Percentiles rank a stretch among this genome's conserved stretches.
phyloP scores from a whole-genome alignment of 2,113 vertebrate species.

The Triplophysa dalaica region DNA sequence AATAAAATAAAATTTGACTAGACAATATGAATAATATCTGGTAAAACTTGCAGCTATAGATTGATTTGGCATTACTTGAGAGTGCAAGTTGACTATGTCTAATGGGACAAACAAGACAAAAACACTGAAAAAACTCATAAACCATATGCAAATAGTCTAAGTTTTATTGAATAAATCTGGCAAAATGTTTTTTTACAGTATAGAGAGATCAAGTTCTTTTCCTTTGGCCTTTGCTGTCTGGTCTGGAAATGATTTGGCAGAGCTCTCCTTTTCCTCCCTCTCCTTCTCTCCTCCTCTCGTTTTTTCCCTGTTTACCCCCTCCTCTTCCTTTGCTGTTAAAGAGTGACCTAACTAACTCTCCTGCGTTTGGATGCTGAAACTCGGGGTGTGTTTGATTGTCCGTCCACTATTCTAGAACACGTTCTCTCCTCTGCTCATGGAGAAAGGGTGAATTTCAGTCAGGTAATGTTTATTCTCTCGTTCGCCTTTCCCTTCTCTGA shows the following conservation, averaged over 20 bases:
- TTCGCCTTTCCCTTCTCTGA: neutral
- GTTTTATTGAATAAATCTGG: no score
- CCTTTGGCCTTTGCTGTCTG: conserved; percentile 18
- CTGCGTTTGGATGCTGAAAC: conserved; percentile 21
- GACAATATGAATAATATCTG: no score
- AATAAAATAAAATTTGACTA: no score
- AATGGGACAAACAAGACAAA: no score
- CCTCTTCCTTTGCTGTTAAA: conserved; percentile 32
- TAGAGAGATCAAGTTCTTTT: neutral
- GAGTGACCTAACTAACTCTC: conserved; percentile 9
- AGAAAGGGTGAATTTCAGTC: conserved; percentile 28
- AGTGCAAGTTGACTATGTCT: no score
- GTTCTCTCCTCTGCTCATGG: conserved; percentile 25
- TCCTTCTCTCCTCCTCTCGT: conserved; percentile 45
- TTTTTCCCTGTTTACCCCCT: conserved; percentile 31
- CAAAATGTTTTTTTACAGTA: neutral
- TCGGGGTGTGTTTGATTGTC: conserved; percentile 30
- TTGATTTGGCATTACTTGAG: no score
- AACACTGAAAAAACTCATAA: no score
- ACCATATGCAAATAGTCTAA: no score
- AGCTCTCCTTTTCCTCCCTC: conserved; percentile 49
- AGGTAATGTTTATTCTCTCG: conserved; percentile 31
- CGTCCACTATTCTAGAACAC: neutral
- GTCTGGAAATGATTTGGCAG: conserved; percentile 62
- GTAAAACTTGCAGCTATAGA: no score